phyloP scores from a whole-genome alignment of 1,140 invertebrate species.

The Philopotamus ludificatus region DNA sequence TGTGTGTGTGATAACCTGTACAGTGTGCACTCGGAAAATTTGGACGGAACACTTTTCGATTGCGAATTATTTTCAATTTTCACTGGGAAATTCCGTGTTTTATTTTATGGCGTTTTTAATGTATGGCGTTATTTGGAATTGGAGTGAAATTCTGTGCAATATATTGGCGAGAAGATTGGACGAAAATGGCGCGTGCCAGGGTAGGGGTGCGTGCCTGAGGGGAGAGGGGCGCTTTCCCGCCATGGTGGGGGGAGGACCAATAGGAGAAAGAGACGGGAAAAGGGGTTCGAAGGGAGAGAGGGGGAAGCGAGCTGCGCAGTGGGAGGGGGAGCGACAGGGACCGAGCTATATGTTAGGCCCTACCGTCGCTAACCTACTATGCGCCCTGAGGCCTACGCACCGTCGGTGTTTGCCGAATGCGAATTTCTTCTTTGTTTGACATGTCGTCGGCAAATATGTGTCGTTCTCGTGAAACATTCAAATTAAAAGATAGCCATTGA shows the following conservation, averaged over 20 bases:
- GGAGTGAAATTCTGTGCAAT: constrained; percentile 2
- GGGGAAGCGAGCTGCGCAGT: too few species aligned
- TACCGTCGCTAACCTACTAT: neutral
- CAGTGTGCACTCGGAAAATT: neutral
- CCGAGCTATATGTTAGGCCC: neutral
- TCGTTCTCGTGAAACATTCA: too few species aligned
- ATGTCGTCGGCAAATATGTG: too few species aligned
- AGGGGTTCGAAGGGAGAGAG: neutral
- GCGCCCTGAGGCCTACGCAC: neutral
- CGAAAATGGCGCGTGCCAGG: constrained; percentile 24
- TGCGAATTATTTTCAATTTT: too few species aligned
- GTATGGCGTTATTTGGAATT: neutral
- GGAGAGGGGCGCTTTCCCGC: neutral
- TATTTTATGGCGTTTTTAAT: too few species aligned
- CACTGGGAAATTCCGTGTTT: too few species aligned
- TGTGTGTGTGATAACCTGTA: neutral
- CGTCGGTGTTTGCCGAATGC: neutral
- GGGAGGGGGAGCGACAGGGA: neutral
- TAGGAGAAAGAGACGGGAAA: neutral
- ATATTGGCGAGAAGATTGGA: constrained; percentile 12
- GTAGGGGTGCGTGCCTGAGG: neutral
- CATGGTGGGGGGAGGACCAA: constrained; percentile 6
- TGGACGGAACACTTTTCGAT: neutral
- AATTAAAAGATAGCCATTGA: too few species aligned
- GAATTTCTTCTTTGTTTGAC: too few species aligned